Evolutionary conservation across 2,888 invertebrate genomes (phyloP).

Genomic region (Apodemia mormo): DNA sequence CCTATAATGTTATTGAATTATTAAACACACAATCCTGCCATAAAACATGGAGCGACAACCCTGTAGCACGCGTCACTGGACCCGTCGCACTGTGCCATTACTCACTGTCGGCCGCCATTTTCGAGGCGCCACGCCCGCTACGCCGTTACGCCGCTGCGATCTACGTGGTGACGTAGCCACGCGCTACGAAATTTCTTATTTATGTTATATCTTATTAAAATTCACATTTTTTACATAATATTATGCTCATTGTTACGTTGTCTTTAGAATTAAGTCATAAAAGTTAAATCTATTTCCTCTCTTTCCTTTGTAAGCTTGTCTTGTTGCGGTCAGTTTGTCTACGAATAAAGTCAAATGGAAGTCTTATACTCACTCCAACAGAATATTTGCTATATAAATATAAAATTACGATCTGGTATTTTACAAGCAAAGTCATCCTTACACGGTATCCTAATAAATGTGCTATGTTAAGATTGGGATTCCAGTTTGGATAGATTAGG

Average conservation of each 20-base stretch:
- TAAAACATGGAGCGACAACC: conserved; percentile 50
- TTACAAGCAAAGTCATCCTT: too few species aligned
- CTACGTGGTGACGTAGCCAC: conserved; percentile 54
- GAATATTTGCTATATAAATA: too few species aligned
- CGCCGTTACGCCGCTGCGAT: conserved; percentile 59
- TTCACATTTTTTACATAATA: conserved; percentile 6
- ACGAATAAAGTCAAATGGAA: too few species aligned
- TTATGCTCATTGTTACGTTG: neutral
- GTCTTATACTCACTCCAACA: too few species aligned
- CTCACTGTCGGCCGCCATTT: conserved; percentile 80
- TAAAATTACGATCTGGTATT: too few species aligned
- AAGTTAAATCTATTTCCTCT: neutral
- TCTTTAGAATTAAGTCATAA: neutral
- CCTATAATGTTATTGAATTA: too few species aligned
- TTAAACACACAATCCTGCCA: too few species aligned
- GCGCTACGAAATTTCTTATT: conserved; percentile 25
- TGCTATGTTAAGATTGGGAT: too few species aligned
- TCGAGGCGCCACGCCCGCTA: conserved; percentile 73
- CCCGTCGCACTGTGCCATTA: conserved; percentile 78
- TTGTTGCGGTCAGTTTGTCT: too few species aligned
- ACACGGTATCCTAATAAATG: too few species aligned
- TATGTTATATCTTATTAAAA: conserved; percentile 16
- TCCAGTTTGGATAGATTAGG: too few species aligned
- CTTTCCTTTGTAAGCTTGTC: neutral
- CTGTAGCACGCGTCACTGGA: conserved; percentile 78